phyloP scores from a whole-genome alignment of 2,888 invertebrate species.

The Strigamia crassipes region DNA sequence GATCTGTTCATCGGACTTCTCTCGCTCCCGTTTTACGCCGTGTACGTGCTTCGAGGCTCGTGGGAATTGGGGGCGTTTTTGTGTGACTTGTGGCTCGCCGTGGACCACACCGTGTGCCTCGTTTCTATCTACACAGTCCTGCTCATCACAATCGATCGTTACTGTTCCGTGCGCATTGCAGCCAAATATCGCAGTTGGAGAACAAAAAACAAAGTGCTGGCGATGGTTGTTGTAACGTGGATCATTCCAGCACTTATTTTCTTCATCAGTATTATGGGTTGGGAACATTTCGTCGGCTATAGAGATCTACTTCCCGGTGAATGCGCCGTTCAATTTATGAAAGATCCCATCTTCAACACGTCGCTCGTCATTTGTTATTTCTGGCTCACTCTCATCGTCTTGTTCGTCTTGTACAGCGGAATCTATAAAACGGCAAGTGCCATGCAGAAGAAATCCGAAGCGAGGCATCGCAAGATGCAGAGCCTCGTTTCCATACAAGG shows the following conservation, averaged over 20 bases:
- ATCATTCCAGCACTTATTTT: constrained; percentile 93
- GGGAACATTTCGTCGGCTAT: constrained; percentile 96
- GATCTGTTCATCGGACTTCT: constrained; percentile 97
- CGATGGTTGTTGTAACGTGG: constrained; percentile 97
- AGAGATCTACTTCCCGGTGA: constrained; percentile 83
- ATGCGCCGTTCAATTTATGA: constrained; percentile 96
- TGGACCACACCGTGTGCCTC: constrained; percentile 98
- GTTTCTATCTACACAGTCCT: constrained; percentile 99
- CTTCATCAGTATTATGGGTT: constrained; percentile 97
- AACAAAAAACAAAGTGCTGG: constrained; percentile 87
- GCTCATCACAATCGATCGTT: constrained; percentile 96
- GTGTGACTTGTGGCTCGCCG: constrained; percentile 97
- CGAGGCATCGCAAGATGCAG: constrained; percentile 93
- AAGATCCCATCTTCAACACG: constrained; percentile 96
- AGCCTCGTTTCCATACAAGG: constrained; percentile 73
- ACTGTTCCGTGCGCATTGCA: constrained; percentile 94
- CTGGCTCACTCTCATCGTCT: constrained; percentile 94
- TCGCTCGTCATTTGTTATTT: constrained; percentile 95
- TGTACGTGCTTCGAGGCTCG: constrained; percentile 92
- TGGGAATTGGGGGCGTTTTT: constrained; percentile 96
- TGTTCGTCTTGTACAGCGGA: constrained; percentile 93
- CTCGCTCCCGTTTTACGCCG: constrained; percentile 98
- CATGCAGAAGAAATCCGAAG: constrained; percentile 96
- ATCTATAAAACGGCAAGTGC: constrained; percentile 97
- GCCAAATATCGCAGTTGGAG: constrained; percentile 97